These are phyloP conservation scores for Mylabris phalerata DNA, from an alignment of 1,140 invertebrate species.

Conservation along the genomic window DNA sequence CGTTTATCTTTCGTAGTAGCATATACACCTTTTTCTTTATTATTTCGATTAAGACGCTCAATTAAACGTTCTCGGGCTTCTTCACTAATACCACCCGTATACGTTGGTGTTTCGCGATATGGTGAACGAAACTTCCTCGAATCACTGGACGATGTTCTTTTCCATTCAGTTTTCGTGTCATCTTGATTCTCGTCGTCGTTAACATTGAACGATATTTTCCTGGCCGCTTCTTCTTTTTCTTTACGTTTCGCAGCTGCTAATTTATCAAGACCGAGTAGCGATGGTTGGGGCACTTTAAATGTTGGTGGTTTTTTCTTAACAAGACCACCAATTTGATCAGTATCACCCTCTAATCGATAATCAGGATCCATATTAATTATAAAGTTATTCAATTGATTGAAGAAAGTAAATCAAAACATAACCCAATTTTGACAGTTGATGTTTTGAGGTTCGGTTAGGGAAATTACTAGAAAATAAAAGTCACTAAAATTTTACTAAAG, in stretches of 20 bases:
- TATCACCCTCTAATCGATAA: conserved; percentile 71
- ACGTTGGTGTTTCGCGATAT: conserved; percentile 83
- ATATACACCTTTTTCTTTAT: conserved; percentile 47
- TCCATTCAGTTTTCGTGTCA: conserved; percentile 34
- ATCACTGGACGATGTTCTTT: conserved; percentile 39
- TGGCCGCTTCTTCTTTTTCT: conserved; percentile 54
- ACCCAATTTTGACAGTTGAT: not conserved
- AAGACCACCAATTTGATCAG: conserved; percentile 67
- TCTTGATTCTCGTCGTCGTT: conserved; percentile 51
- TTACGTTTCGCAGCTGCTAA: conserved; percentile 68
- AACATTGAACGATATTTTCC: conserved; percentile 58
- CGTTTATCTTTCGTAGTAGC: conserved; percentile 41
- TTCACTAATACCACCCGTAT: conserved; percentile 83
- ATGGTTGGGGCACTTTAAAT: conserved; percentile 74
- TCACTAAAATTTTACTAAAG: too few species aligned
- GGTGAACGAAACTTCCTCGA: conserved; percentile 67
- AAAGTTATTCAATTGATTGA: too few species aligned
- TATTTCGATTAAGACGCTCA: conserved; percentile 46
- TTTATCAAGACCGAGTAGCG: conserved; percentile 80
- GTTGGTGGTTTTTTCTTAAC: conserved; percentile 65
- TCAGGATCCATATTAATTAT: conserved; percentile 38
- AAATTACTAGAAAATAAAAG: too few species aligned
- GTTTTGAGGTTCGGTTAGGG: too few species aligned
- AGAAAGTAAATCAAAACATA: conserved; percentile 1
- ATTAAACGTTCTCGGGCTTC: conserved; percentile 67